Base-by-base conservation (phyloP, 92 coral and sea anemone genomes). In the Phenganax stokvisi region DNA sequence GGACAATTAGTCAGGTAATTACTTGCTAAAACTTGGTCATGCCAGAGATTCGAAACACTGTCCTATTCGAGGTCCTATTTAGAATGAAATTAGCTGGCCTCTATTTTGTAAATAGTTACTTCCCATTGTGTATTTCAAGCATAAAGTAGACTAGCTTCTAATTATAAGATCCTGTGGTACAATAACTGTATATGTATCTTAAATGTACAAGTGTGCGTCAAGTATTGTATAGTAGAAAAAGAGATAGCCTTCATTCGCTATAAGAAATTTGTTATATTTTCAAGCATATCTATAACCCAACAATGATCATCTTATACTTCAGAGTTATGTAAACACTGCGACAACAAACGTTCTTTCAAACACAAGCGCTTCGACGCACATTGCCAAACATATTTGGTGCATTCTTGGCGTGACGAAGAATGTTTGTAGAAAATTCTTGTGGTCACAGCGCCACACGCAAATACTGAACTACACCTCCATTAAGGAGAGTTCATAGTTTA, bases 351-450 rank as follows among this genome's bases (percentile, higher is more conserved):
- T 17, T 68, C 52, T 68, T 68, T 68, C 73, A 64, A 20, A 37
- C 5, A 37, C 5, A 37, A 37, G 47, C 47, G 5, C 47, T 37
- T 37, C 47, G 47, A 37, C 47, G 47, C 47, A 37, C 47, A 37
- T 37, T 37, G 47, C 47, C 5, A 37, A 37, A 37, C 47, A 37
- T 37, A 37, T 37, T 37, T 20, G 11, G 27, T 64, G 37, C 54
- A 37, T 30, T 68, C 47, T 27, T 68, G 73, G 73, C 73, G 52
- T 30, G 73, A 10, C 73, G 47, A 12, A 68, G 54, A 68, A 68
- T 30, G 73, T 10, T 10, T 30, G 10, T 12, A 61, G 25, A 61
- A 6, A 30, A 10, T 68, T 68, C 73, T 68, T 68, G 73, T 29
- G 73, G 73, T 68, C 47, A 12, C 73, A 68, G 54, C 12, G 47